phyloP scores from a whole-genome alignment of 2,113 vertebrate genomes.

The Sapayoa aenigma region DNA sequence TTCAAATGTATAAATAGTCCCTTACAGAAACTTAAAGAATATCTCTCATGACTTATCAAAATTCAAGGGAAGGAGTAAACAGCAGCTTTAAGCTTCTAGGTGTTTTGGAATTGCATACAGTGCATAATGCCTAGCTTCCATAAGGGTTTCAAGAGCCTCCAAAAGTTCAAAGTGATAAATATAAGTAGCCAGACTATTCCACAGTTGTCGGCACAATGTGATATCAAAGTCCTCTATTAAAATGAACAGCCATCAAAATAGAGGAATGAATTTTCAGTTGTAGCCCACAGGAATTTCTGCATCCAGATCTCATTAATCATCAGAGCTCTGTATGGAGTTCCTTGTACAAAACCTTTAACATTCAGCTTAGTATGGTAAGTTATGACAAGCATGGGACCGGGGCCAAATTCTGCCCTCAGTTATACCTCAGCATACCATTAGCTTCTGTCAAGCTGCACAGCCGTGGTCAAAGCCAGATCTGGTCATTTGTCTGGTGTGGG shows the following conservation, averaged over 20 bases:
- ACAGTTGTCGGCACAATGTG: slow-evolving; percentile 44
- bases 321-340: slow-evolving; percentile 3
- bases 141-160: not conserved
- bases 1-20: not conserved
- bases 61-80: not conserved
- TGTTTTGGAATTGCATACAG: not conserved
- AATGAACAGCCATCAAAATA: slow-evolving; percentile 58
- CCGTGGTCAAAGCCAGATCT: not conserved
- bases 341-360: slow-evolving; percentile 48
- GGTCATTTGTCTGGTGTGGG: not conserved
- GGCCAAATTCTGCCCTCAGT: slow-evolving; percentile 54
- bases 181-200: slow-evolving; percentile 45
- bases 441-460: slow-evolving; percentile 17
- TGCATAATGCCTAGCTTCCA: not conserved
- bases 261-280: slow-evolving; percentile 53
- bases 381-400: slow-evolving; percentile 23
- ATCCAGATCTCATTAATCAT: slow-evolving; percentile 62
- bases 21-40: not conserved
- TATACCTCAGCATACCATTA: slow-evolving; percentile 22
- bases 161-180: slow-evolving; percentile 39
- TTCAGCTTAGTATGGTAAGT: slow-evolving; percentile 33
- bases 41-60: not conserved
- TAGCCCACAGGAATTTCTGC: slow-evolving; percentile 64
- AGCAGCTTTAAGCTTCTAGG: not conserved
- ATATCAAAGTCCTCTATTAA: slow-evolving; percentile 59